Percentiles rank a stretch among this genome's conserved stretches.
Conservation (phyloP, 2,113 vertebrate species). For the zebrafish (Danio rerio) region DNA sequence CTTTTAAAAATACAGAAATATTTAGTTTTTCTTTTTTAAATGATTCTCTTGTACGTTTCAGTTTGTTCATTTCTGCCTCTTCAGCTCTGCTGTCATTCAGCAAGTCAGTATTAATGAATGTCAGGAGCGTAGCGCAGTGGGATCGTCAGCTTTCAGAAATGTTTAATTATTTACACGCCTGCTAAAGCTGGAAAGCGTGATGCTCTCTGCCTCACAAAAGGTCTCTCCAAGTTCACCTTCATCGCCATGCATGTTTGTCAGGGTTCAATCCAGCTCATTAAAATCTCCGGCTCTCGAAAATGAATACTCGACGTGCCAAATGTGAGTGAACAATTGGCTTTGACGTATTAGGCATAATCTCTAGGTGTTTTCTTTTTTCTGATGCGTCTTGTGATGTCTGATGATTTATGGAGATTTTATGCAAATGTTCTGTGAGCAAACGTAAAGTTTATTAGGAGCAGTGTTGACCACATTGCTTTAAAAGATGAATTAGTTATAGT, state of each 20-base stretch:
- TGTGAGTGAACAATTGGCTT: neutral
- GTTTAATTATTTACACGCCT: slow-evolving; percentile 36
- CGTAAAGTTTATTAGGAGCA: too few relatives aligned
- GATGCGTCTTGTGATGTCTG: too few relatives aligned
- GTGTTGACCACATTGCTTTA: too few relatives aligned
- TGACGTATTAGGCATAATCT: too few relatives aligned
- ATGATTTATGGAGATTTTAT: too few relatives aligned
- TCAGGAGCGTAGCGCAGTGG: neutral
- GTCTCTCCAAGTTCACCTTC: slow-evolving; percentile 13
- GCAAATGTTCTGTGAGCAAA: too few relatives aligned
- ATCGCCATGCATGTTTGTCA: neutral
- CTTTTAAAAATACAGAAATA: too few relatives aligned
- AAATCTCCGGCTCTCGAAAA: neutral
- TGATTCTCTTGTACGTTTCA: neutral
- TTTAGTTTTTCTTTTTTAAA: too few relatives aligned
- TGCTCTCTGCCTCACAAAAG: neutral
- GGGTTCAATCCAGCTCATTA: neutral
- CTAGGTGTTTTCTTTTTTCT: too few relatives aligned
- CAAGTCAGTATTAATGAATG: slow-evolving; percentile 12
- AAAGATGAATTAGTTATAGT: too few relatives aligned
- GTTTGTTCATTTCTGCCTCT: neutral
- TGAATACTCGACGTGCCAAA: neutral
- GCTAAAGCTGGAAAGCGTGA: neutral
- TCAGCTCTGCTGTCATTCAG: neutral
- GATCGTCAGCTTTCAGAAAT: neutral